Evolutionary conservation across 1,140 invertebrate genomes (phyloP).

Genomic region (Dendrolimus kikuchii): DNA sequence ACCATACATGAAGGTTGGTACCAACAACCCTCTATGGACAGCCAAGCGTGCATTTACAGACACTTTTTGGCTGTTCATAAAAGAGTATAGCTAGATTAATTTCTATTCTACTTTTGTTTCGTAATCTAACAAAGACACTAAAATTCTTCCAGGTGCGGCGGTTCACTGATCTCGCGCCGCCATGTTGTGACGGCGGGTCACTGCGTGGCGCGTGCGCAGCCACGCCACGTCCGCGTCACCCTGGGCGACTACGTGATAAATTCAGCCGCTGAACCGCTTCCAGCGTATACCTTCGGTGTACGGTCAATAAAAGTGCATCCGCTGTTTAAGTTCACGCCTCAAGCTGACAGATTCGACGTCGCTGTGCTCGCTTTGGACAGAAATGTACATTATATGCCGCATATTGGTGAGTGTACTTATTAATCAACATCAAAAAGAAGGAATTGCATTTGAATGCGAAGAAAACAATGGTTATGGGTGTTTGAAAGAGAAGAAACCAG

Average conservation of each 20-base stretch:
- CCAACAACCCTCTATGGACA: too few species aligned
- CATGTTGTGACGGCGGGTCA: constrained; percentile 98
- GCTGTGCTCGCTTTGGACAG: constrained; percentile 91
- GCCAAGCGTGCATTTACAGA: too few species aligned
- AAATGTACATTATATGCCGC: constrained; percentile 91
- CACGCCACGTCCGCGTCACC: constrained; percentile 91
- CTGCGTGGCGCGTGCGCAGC: constrained; percentile 92
- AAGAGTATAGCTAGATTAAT: too few species aligned
- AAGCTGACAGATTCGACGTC: constrained; percentile 92
- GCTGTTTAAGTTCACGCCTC: constrained; percentile 95
- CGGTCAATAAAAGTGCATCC: constrained; percentile 92
- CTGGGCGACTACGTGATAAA: constrained; percentile 96
- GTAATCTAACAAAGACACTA: not conserved
- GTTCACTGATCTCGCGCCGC: constrained; percentile 91
- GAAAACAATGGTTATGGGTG: too few species aligned
- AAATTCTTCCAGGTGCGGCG: constrained; percentile 84
- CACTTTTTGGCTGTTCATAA: too few species aligned
- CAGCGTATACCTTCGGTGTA: constrained; percentile 92
- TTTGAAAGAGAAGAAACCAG: too few species aligned
- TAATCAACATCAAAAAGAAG: not conserved
- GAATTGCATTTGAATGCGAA: too few species aligned
- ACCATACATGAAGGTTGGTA: too few species aligned
- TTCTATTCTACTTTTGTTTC: too few species aligned
- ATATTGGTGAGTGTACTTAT: constrained; percentile 76
- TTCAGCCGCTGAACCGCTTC: constrained; percentile 90